Conservation (phyloP, 92 coral and sea anemone species). For the Epizoanthus stellaris region DNA sequence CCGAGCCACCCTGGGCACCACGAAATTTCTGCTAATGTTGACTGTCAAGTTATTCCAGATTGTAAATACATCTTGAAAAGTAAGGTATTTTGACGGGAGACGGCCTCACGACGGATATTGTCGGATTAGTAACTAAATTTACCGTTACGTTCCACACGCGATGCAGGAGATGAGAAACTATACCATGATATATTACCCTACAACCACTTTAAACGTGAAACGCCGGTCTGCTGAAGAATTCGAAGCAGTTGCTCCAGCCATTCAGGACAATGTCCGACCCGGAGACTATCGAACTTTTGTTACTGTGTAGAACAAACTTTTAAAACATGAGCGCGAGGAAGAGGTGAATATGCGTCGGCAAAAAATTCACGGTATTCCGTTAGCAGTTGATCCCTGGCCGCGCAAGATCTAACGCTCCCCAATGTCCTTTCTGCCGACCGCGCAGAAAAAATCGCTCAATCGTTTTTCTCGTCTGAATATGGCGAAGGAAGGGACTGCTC, state of each 20-base stretch:
- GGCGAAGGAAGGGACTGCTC: too few species aligned
- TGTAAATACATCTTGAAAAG: background rate
- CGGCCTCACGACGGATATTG: background rate
- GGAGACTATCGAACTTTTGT: too few species aligned
- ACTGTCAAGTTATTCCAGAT: background rate
- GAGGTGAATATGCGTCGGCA: background rate
- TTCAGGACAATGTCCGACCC: too few species aligned
- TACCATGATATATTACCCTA: background rate
- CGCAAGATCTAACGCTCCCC: too few species aligned
- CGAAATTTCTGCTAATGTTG: background rate
- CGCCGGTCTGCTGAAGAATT: too few species aligned
- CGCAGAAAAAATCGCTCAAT: too few species aligned
- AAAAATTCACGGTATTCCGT: slow-evolving; percentile 16
- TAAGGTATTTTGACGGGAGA: background rate
- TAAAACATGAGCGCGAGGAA: background rate
- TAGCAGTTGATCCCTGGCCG: background rate
- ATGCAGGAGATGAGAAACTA: background rate
- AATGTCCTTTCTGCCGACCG: too few species aligned
- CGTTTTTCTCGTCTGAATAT: too few species aligned
- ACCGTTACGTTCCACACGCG: background rate
- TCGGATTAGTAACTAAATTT: background rate
- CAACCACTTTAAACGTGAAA: too few species aligned
- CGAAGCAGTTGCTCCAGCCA: too few species aligned
- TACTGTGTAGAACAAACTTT: too few species aligned
- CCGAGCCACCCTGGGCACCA: background rate